Evolutionary conservation across 2,888 invertebrate genomes (phyloP).

Genomic region (Apodemia hepburni): DNA sequence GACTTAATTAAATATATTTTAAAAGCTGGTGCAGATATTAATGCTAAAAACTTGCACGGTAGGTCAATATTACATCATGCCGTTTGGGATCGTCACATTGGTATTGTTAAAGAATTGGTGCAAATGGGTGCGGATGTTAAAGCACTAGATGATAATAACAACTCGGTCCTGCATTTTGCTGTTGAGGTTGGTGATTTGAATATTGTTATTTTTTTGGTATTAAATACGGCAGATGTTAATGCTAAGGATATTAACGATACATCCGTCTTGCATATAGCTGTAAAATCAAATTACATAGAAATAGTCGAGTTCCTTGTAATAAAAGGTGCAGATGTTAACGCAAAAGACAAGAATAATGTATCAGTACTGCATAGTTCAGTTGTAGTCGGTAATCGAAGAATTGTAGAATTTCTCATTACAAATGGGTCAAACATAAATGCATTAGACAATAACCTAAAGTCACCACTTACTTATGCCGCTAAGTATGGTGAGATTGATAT

Average conservation of each 20-base stretch:
- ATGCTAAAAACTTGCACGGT: background rate
- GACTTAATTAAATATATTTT: too few relatives aligned
- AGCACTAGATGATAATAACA: background rate
- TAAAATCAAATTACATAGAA: too few relatives aligned
- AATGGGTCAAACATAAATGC: background rate
- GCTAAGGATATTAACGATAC: background rate
- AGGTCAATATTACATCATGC: background rate
- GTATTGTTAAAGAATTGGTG: background rate
- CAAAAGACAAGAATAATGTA: background rate
- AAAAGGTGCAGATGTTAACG: background rate
- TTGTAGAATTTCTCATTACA: background rate
- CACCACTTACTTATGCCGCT: too few relatives aligned
- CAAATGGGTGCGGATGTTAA: background rate
- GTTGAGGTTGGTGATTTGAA: background rate
- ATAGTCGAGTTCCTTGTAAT: background rate
- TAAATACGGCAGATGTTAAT: background rate
- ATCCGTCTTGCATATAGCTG: constrained; percentile 1
- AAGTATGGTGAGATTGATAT: too few relatives aligned
- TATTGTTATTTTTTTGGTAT: background rate
- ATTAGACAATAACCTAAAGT: too few relatives aligned
- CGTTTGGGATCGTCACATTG: background rate
- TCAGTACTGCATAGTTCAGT: background rate
- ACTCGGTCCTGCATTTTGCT: background rate
- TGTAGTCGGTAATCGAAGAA: background rate
- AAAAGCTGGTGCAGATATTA: background rate